Evolutionary conservation across 2,113 vertebrate species (phyloP), one percentile per base, ranked within the genome.

Genomic region (Eupsittula cactorum): DNA sequence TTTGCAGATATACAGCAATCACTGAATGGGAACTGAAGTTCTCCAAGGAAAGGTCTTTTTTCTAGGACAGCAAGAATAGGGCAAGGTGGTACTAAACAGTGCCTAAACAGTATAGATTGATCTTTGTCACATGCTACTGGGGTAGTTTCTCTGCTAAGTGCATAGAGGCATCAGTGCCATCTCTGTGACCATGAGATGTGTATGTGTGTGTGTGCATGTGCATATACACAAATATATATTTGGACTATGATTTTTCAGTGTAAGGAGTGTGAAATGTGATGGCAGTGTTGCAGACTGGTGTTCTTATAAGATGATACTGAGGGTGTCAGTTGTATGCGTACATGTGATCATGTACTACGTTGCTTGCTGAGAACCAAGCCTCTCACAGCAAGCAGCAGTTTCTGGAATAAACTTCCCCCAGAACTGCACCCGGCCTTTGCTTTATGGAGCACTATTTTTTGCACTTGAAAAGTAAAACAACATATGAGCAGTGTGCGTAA

Each of bases 311-410:
- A 53, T 31, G 65, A 21, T 53, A 41, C 15, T 42, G 46, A 49
- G 14, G 7, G 2, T 57, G 41, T 65, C 41, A 49, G 11, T 46
- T 65, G 25, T 23, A 57, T 50, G n/a, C 28, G 19, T 74, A 1
- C 0, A 2, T 78, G 60, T 67, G 37, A 70, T 27, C 55, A 16
- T 11, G 29, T 59, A 55, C 16, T 33, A 12, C 0, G 0, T 42
- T 64, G 12, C 55, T 90, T 81, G 46, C 50, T 78, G 69, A 64
- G 42, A 86, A 10, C 13, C 16, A 55, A 37, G 9, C 10, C 52
- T 86, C 20, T 52, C 4, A 0, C 29, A 44, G 44, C 33, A 46
- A 77, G 14, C 5, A 77, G 59, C 41, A 70, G 35, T 12, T 93
- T 31, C 41, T 90, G 47, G 16, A 79, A 19, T 31, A 83, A 83